Evolutionary conservation across 2,113 vertebrate genomes (phyloP), one percentile per base, ranked within the genome.

Genomic region (Grammomys surdaster): DNA sequence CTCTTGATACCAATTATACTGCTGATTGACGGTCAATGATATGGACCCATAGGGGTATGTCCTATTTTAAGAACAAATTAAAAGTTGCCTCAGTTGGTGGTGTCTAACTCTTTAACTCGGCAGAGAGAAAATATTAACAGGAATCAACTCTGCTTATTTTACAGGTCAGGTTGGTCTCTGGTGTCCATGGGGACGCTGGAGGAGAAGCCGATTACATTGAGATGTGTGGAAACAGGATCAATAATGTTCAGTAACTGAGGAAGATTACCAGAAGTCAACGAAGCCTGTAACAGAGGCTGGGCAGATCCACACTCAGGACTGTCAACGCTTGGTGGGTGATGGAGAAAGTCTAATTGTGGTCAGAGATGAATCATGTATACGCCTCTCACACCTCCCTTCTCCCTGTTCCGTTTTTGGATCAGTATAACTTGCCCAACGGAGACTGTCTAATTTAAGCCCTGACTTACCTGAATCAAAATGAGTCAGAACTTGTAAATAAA

Each of bases 21-120:
- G n/a, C 81, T 93, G 90, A 95, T 20, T 95, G 93, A 90, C 81
- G 88, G 82, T 78, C 86, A 91, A 43, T 75, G 46, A 76, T 24
- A 93, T 51, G 24, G 43, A 87, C 48, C 96, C 76, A 31, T 26
- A 31, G 43, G 75, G 40, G 80, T 84, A 48, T 93, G 88, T 96
- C 94, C 94, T 98, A 97, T 97, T 96, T 97, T 97, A 97, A 94
- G 97, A 97, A 96, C 90, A 96, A 95, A 97, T 97, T 97, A 93
- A 91, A 96, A 93, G 90, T 94, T 82, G 69, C 24, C 95, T 91
- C 94, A 28, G 93, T 94, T 69, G 93, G 93, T 94, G 94, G 95
- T 82, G 82, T 97, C 97, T 95, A 96, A 93, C 94, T 96, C 73
- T 96, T 94, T 76, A 95, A 94, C 91, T 88, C 56, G 28, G 58